Base-by-base conservation (phyloP, 2,888 invertebrate species). In the Meliscaeva auricollis region DNA sequence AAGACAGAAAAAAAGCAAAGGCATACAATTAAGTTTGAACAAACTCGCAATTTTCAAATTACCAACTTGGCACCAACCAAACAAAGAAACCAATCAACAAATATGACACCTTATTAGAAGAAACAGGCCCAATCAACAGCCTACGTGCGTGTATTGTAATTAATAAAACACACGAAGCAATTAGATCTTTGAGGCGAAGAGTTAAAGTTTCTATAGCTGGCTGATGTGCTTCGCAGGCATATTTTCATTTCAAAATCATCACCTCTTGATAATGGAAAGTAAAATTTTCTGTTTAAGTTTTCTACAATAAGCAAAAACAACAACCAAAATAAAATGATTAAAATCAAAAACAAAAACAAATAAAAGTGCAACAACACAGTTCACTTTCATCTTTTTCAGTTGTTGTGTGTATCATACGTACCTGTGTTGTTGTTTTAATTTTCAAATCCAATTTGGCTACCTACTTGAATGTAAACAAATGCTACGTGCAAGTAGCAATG, bases 321-420 rank as follows among this genome's bases (percentile, higher is more conserved):
- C n/a, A 54, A 26, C 70, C 66, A 38, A 60, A 68, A 15, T 48
- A 52, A 50, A 60, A 48, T 13, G 3, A n/a, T n/a, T n/a, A n/a
- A n/a, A n/a, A n/a, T n/a, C 30, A 62, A 50, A 38, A 54, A 26
- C 70, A 72, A 38, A 60, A 68, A 20, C 50, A 52, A 50, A 60
- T 66, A 52, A 62, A 78, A 66, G 35, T 66, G 48, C 66, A 66
- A 66, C 48, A 41, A 38, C 17, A 15, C 30, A 30, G 11, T 30
- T 52, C 41, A 72, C 73, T 74, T 73, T 72, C 81, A 66, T 77
- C 77, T 50, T 44, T n/a, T 32, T 13, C 15, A 38, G n/a, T 26
- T 26, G 4, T 26, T 26, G n/a, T n/a, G n/a, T 26, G 26, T 26
- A 26, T 26, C 2, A 26, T 26, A 8, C 41, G n/a, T 54, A n/a